Base-by-base conservation (phyloP, 2,113 vertebrate genomes). In the Eolophus roseicapilla region DNA sequence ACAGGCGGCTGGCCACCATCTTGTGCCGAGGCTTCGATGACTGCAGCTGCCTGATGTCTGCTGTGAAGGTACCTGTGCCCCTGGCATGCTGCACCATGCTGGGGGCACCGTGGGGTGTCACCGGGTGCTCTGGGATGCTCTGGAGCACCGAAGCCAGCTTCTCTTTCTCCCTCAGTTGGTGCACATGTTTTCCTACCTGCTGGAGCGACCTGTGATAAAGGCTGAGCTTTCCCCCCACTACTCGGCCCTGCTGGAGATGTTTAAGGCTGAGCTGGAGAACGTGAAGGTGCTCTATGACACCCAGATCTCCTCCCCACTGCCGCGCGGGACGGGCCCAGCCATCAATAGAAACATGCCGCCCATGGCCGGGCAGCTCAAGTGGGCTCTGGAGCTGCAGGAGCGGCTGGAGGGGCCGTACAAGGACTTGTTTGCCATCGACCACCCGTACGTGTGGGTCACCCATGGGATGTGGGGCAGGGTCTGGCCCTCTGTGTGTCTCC, bases 361-460 rank as follows among this genome's bases (percentile, higher is more conserved):
- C 0, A 96, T 98, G 83, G 98, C 98, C 0, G 95, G 98, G 49
- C 96, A 97, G 92, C 96, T 98, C 62, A 93, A 97, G 46, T 98
- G 98, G 98, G 95, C 98, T 49, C 97, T 98, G 92, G 98, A 98
- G 96, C 83, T 98, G 59, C 97, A 98, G 95, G 97, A 97, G 93
- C 93, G 98, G 64, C 97, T 98, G 53, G 94, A 98, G 92, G 85
- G 27, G 4, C 89, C 88, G 6, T 93, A 81, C 97, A 82, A 39
- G 65, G 90, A 97, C 55, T 23, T 98, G 52, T 68, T 93, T 14
- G 62, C 94, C 91, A 95, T 98, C 1, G 15, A 86, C 4, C 98
- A 98, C 74, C 97, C 96, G 98, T 98, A 97, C 52, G 98, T 97
- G 49, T 2, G 6, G 16, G 47, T 20, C 14, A 43, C 75, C 62